A percentile compares a stretch with the other conserved stretches of the same genome.
phyloP scores from a whole-genome alignment of 2,888 invertebrate genomes.

The Eupelmus urozonus region DNA sequence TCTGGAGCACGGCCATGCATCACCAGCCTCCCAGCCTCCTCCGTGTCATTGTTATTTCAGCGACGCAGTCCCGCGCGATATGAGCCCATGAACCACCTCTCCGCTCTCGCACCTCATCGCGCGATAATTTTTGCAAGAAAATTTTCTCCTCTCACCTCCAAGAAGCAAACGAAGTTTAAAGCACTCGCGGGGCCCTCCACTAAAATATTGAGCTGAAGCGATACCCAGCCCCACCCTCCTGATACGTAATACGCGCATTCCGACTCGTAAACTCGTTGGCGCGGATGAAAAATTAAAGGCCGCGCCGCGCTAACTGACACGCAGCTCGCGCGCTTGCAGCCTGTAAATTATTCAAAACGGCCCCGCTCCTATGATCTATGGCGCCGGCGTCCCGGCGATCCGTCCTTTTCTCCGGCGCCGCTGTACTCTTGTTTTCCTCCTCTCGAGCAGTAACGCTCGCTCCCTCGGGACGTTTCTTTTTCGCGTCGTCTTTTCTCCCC shows the following conservation, averaged over 20 bases:
- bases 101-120: too few relatives aligned
- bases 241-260: conserved; percentile 29
- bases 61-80: too few relatives aligned
- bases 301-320: too few relatives aligned
- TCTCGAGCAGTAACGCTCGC: conserved; percentile 28
- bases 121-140: conserved; percentile 9
- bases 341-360: conserved; percentile 52
- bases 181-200: conserved; percentile 23
- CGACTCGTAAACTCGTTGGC: conserved; percentile 45
- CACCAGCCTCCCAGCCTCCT: not conserved
- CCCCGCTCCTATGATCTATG: conserved; percentile 52
- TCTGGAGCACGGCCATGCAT: not conserved
- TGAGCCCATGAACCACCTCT: too few relatives aligned
- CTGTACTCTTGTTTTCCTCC: conserved; percentile 20
- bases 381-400: conserved; percentile 22
- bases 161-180: conserved; percentile 13
- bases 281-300: conserved; percentile 48
- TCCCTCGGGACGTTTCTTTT: conserved; percentile 20
- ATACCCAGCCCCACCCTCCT: too few relatives aligned
- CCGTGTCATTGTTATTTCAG: conserved; percentile 40
- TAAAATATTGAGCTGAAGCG: too few relatives aligned
- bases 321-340: not conserved
- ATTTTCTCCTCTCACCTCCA: too few relatives aligned
- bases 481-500: not conserved
- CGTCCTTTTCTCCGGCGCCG: too few relatives aligned